A percentile compares a stretch with the other conserved stretches of the same genome.
Conservation (phyloP, 2,113 vertebrate genomes). For the Heteronetta atricapilla region DNA sequence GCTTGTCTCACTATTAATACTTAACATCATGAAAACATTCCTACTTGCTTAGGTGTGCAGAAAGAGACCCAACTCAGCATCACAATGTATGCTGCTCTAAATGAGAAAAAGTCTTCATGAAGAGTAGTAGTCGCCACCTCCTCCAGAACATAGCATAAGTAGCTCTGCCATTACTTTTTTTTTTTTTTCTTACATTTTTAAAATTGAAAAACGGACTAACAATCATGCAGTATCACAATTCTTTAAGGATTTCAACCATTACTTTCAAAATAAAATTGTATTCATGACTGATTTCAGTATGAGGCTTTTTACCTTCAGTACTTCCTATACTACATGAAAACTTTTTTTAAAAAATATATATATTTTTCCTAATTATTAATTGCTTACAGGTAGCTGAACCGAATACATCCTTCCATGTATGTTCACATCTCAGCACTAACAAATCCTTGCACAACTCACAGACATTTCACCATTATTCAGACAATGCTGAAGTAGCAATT, state of each 20-base stretch:
- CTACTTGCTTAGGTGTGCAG: background rate
- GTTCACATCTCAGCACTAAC: background rate
- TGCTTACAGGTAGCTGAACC: background rate
- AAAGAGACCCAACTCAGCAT: background rate
- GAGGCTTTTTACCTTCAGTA: background rate
- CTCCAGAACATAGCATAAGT: background rate
- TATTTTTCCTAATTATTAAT: background rate
- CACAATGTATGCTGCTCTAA: background rate
- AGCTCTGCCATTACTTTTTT: background rate
- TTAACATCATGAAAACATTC: background rate
- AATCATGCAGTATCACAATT: background rate
- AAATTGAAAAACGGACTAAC: background rate
- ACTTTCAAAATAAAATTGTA: background rate
- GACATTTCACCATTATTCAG: background rate
- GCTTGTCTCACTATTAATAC: rapidly evolving
- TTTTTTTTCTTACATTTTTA: background rate
- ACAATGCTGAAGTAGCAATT: background rate
- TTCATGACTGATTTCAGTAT: background rate
- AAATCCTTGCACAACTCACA: background rate
- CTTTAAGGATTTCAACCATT: background rate
- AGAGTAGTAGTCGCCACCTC: background rate
- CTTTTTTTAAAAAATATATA: background rate
- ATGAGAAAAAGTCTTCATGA: background rate
- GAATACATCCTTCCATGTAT: background rate
- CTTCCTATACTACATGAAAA: background rate